phyloP scores from a whole-genome alignment of 2,888 invertebrate species.

The Coelinius sp. region DNA sequence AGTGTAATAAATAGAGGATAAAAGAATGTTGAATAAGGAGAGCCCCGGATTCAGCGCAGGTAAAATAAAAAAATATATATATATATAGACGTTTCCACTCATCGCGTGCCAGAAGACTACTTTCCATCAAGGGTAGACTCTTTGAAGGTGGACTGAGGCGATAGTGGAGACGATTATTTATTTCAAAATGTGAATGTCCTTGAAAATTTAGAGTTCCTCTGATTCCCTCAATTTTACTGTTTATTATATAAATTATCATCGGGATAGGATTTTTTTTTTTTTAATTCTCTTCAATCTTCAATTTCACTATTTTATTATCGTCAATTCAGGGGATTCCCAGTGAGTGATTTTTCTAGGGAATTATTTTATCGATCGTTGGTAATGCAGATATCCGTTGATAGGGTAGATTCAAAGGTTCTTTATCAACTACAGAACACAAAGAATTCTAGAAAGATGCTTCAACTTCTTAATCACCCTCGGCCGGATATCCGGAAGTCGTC shows the following conservation, averaged over 20 bases:
- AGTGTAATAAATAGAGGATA: conserved; percentile 43
- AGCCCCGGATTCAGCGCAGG: conserved; percentile 58
- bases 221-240: not conserved
- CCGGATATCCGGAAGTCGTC: not conserved
- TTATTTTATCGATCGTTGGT: conserved; percentile 16
- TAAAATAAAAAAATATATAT: conserved; percentile 52
- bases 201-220: not conserved
- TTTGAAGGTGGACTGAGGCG: not conserved
- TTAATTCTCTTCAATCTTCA: not conserved
- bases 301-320: not conserved
- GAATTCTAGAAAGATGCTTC: not conserved
- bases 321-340: not conserved
- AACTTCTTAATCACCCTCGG: not conserved
- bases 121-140: conserved; percentile 51
- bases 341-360: not conserved
- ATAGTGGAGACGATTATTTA: not conserved
- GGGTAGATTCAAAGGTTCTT: not conserved
- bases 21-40: conserved; percentile 55
- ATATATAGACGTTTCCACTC: conserved; percentile 57
- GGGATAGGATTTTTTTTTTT: not conserved
- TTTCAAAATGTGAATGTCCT: not conserved
- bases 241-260: not conserved
- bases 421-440: not conserved
- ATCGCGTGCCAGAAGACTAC: conserved; percentile 54
- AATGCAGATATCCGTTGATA: not conserved